Base-by-base conservation (phyloP, 2,797 vertebrate genomes). In the Atherinosoma microstoma region DNA sequence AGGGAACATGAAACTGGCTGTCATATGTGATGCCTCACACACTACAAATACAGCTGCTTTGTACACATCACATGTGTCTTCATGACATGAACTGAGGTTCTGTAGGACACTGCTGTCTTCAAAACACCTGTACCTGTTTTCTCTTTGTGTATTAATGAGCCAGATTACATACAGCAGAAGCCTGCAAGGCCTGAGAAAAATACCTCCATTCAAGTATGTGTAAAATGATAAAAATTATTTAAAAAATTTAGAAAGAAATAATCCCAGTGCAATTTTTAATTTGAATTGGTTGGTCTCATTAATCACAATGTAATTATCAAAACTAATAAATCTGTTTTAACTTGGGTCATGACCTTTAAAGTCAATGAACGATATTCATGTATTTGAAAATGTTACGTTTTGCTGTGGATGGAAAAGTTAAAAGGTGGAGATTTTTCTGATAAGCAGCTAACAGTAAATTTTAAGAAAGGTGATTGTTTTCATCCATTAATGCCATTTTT, bases 1-100 rank as follows among this genome's bases (percentile, higher is more conserved):
- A 85, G 71, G 8, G 47, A 67, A 64, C 78, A 83, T 84, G 74
- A 84, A 70, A 73, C 76, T 49, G 76, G 24, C 64, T 69, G 75
- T 38, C 68, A 76, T 38, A 40, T 40, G 70, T 40, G 76, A 64
- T 34, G 74, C 58, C 70, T 78, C 58, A 15, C 32, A 45, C 77
- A 38, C 56, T 65, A 38, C 56, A 63, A 34, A 71, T 0, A 27
- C 67, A 42, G 76, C 71, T 71, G 75, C 57, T 32, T 40, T 40
- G 45, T 22, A n/a, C 71, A 57, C 59, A n/a, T 34, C 71, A 61
- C 56, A n/a, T 24, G 53, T 24, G 54, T 60, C 36, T 38, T 34
- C 12, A 54, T 63, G 10, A n/a, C 53, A 35, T 24, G 51, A 51
- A 10, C 20, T 51, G 47, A 53, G 24, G n/a, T 27, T 10, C n/a